A percentile compares a stretch with the other conserved stretches of the same genome.
phyloP scores from a whole-genome alignment of 1,140 invertebrate species.

The Brachystomella parvula region DNA sequence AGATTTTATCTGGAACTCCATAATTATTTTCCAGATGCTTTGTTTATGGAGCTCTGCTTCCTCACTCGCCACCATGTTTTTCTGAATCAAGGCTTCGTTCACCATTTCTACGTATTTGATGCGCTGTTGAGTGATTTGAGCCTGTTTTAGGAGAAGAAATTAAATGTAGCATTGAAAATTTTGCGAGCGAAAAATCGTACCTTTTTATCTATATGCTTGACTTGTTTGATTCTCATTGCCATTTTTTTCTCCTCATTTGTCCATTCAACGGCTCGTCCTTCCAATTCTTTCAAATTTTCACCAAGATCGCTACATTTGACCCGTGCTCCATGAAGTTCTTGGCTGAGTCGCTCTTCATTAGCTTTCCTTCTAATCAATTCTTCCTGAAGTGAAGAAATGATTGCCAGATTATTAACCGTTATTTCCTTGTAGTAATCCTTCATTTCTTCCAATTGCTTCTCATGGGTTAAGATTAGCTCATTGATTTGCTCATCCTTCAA shows the following conservation, averaged over 20 bases:
- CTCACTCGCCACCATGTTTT: background rate
- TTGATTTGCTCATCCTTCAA: slow-evolving; percentile 78
- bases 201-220: background rate
- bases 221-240: background rate
- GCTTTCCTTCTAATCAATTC: slow-evolving; percentile 75
- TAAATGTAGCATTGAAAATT: background rate
- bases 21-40: background rate
- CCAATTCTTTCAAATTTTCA: background rate
- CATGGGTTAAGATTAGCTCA: slow-evolving; percentile 70
- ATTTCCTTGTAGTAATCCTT: slow-evolving; percentile 93
- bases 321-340: slow-evolving; percentile 16
- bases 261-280: background rate
- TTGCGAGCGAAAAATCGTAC: slow-evolving; percentile 3
- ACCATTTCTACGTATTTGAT: background rate
- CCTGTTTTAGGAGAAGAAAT: background rate
- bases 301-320: background rate
- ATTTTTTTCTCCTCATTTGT: background rate
- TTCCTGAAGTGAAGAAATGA: slow-evolving; percentile 73
- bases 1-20: background rate
- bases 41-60: background rate
- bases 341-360: slow-evolving; percentile 61
- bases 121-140: background rate
- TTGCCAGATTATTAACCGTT: slow-evolving; percentile 76
- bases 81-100: background rate
- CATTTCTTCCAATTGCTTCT: slow-evolving; percentile 73